Evolutionary conservation across 2,888 invertebrate genomes (phyloP).

Genomic region (Epistrophe grossulariae): DNA sequence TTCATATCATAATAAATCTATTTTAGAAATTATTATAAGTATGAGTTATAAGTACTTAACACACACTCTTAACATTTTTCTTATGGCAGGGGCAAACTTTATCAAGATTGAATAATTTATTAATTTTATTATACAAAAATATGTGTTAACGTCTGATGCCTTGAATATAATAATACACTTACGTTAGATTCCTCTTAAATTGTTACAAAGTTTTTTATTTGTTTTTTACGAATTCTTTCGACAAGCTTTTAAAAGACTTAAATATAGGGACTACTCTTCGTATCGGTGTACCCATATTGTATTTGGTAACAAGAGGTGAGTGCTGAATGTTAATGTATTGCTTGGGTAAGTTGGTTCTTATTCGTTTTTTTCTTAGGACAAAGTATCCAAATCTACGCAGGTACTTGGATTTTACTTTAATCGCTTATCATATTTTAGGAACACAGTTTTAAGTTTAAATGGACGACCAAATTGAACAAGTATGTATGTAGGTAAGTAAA

Average conservation of each 20-base stretch:
- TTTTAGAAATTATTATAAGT: background rate
- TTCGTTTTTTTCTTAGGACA: background rate
- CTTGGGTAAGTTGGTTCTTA: background rate
- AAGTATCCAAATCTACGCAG: too few relatives aligned
- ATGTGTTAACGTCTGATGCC: background rate
- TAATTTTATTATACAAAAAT: constrained; percentile 15
- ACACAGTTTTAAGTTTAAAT: background rate
- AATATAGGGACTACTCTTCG: background rate
- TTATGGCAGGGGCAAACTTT: background rate
- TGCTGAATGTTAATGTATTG: background rate
- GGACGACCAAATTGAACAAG: background rate
- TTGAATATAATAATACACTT: background rate
- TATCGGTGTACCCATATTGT: too few relatives aligned
- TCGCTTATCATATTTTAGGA: background rate
- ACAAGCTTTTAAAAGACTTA: background rate
- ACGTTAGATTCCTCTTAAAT: background rate
- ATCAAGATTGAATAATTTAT: constrained; percentile 17
- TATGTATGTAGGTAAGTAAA: background rate
- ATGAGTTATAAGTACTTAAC: background rate
- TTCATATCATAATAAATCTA: constrained; percentile 3
- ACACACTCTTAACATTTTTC: background rate
- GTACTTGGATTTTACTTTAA: background rate
- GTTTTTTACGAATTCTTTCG: background rate
- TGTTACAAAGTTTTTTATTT: background rate
- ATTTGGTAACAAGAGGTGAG: background rate